Evolutionary conservation across 64 coral and sea anemone species (phyloP).

Genomic region (Cladopsammia gracilis): DNA sequence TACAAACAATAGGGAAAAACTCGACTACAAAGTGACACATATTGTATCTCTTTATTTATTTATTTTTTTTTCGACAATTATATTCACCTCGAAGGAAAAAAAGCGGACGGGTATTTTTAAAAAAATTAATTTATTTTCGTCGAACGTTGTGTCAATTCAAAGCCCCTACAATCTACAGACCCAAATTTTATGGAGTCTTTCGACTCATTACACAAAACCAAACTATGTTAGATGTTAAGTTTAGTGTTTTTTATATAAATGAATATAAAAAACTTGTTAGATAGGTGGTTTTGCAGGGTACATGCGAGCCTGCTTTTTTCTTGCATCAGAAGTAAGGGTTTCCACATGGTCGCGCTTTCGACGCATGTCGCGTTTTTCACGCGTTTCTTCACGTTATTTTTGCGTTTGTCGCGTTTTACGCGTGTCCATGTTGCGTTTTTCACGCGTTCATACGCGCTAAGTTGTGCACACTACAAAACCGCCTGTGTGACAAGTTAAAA

Average conservation of each 20-base stretch:
- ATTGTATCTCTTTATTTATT: neutral
- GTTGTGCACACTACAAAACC: neutral
- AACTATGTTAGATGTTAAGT: neutral
- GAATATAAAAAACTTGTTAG: neutral
- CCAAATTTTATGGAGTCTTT: neutral
- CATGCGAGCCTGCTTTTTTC: neutral
- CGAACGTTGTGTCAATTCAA: neutral
- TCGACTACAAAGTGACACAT: neutral
- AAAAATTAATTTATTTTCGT: constrained; percentile 18
- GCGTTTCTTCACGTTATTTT: no score
- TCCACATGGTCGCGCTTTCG: no score
- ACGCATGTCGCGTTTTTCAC: no score
- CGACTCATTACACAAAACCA: neutral
- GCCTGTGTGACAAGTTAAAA: neutral
- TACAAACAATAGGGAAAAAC: neutral
- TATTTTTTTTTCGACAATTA: neutral
- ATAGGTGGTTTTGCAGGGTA: neutral
- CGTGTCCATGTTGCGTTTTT: neutral
- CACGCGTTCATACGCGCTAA: neutral
- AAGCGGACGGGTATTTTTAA: neutral
- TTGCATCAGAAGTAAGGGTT: no score
- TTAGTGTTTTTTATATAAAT: neutral
- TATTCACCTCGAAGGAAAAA: neutral
- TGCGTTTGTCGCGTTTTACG: neutral
- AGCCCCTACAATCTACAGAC: neutral